Base-by-base conservation (phyloP, 2,113 vertebrate genomes). In the Elephantulus edwardii region DNA sequence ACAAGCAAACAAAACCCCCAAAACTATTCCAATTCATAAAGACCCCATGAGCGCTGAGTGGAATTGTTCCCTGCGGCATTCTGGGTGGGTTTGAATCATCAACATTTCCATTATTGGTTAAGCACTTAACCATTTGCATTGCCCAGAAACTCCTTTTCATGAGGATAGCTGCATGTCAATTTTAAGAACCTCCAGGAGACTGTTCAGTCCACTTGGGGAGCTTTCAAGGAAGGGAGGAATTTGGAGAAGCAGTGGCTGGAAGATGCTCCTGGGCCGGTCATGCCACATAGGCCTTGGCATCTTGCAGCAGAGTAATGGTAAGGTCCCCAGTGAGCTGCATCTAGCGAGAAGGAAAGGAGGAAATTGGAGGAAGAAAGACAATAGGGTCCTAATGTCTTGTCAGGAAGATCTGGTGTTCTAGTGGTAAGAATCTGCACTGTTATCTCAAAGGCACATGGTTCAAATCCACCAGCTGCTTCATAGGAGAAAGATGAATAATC, bases 141-240 rank as follows among this genome's bases (percentile, higher is more conserved):
- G 35, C n/a, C n/a, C 64, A 66, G 64, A 28, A 7, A 66, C 64
- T 38, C 20, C 66, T 68, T 20, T 85, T 40, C 77, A 26, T 38
- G 28, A 83, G 24, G 4, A 33, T 54, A 58, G 14, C 24, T 89
- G 35, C 30, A 5, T 9, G 2, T 72, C 54, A 82, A 77, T 40
- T 60, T 85, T 60, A 60, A 85, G 50, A 77, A 3, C 8, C 35
- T 81, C 75, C 16, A 54, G 38, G 70, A 81, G 38, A 90, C 66
- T 62, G 33, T 19, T 66, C 26, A 64, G 26, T 88, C 54, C 42
- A 24, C 35, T 62, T 13, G 38, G 24, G 17, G 26, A 58, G 17
- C 89, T 68, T 20, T 35, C 70, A 90, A 35, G 13, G 33, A 71
- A 81, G 74, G 60, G 46, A 90, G 33, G 60, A 83, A 90, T 72